Base-by-base conservation (phyloP, 2,797 vertebrate species). In the Halcyon badia region DNA sequence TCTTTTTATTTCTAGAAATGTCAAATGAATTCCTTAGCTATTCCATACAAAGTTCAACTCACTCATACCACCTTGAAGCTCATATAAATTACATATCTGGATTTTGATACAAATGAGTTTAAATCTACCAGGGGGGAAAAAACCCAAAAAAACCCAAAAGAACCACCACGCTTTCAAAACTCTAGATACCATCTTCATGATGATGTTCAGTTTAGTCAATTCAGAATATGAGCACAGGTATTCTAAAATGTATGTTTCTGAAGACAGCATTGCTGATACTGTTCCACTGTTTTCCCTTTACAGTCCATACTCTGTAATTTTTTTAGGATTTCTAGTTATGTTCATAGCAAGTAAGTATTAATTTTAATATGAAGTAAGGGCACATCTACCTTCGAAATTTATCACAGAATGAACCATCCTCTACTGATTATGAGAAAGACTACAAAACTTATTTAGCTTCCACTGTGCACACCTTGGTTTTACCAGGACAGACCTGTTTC, bases 61-160 rank as follows among this genome's bases (percentile, higher is more conserved):
- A 82, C 11, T 82, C 22, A 4, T 56, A 83, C 22, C 26, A 58
- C 41, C 79, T 46, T 77, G 77, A 92, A 73, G 17, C 86, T 87
- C 89, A 96, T 95, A 78, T 77, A 89, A 94, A 95, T 94, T 92
- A 94, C 95, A 90, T 85, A 96, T 90, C 68, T 83, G 30, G 21
- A 8, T 86, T 87, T 87, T 56, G 71, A 87, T 80, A 89, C 13
- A 84, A 89, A 51, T 60, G 31, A 82, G 68, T 87, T 93, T 49
- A 89, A 95, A 93, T 83, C 42, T 68, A 83, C 18, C 9, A 35
- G 15, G 37, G 18, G 1, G 5, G 5, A 52, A 21, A 26, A 49
- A 49, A 13, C 24, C 25, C 25, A 15, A 14, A 51, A 51, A 28
- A 25, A 15, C 11, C 11, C 83, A 89, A 42, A 62, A 72, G 8